These are phyloP conservation scores for Alcedo quadribrachys DNA, from an alignment of 2,797 vertebrate genomes.

Conservation along the genomic window DNA sequence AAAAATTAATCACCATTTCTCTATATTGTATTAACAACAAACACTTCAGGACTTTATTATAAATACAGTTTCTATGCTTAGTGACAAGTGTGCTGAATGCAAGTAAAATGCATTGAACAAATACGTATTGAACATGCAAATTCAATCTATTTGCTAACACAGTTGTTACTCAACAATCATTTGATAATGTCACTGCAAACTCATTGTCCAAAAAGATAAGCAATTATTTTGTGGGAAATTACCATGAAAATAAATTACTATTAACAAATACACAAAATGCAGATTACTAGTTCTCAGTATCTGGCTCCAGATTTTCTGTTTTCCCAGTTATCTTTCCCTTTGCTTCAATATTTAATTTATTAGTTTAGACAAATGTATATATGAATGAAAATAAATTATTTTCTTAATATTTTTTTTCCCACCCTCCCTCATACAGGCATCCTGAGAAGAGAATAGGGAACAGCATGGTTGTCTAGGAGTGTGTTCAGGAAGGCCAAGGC, in stretches of 20 bases:
- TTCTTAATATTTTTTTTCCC: not conserved
- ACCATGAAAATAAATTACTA: not conserved
- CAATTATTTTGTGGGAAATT: not conserved
- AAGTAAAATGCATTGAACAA: not conserved
- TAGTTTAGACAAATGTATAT: not conserved
- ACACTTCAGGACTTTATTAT: not conserved
- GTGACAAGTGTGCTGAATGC: not conserved
- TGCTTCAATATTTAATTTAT: not conserved
- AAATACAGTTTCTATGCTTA: not conserved
- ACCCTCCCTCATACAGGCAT: not conserved
- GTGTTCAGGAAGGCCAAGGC: no score
- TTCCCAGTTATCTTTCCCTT: not conserved
- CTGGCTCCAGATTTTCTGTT: not conserved
- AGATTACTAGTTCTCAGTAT: not conserved
- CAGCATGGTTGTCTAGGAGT: not conserved
- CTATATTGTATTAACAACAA: not conserved
- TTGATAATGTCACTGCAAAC: not conserved
- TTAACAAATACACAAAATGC: not conserved
- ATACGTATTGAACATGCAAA: not conserved
- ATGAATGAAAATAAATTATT: not conserved
- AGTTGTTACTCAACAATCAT: not conserved
- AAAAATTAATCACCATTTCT: not conserved
- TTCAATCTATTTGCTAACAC: not conserved
- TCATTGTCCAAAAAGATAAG: not conserved
- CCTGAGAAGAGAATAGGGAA: not conserved